These are phyloP conservation scores for Boloria selene DNA, from an alignment of 2,888 invertebrate species.

Conservation along the genomic window DNA sequence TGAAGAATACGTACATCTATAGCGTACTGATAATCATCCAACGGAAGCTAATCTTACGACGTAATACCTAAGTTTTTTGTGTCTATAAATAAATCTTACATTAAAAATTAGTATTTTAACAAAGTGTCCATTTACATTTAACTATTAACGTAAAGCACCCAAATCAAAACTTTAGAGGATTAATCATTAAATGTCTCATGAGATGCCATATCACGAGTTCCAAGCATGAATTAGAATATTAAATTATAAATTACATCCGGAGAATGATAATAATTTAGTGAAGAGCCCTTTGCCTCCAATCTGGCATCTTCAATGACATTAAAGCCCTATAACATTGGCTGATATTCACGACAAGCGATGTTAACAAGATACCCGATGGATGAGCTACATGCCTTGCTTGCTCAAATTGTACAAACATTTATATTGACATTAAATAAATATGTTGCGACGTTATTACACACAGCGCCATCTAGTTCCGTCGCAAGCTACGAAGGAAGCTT, in stretches of 20 bases:
- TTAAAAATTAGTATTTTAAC: too few species aligned
- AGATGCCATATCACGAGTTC: background rate
- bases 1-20: background rate
- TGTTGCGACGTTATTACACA: too few species aligned
- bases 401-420: background rate
- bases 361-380: background rate
- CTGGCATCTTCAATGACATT: conserved; percentile 15
- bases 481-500: too few species aligned
- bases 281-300: conserved; percentile 13
- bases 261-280: conserved; percentile 2
- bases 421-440: background rate
- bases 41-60: too few species aligned
- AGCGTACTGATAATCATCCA: background rate
- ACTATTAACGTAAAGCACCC: too few species aligned
- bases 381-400: background rate
- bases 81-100: too few species aligned
- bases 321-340: conserved; percentile 11
- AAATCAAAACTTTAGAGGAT: too few species aligned
- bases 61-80: too few species aligned
- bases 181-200: background rate
- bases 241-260: background rate
- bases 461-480: too few species aligned
- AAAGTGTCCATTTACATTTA: too few species aligned
- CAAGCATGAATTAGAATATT: background rate
- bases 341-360: background rate